Evolutionary conservation across 2,797 vertebrate species (phyloP).

Genomic region (Ctenosaura bakeri): DNA sequence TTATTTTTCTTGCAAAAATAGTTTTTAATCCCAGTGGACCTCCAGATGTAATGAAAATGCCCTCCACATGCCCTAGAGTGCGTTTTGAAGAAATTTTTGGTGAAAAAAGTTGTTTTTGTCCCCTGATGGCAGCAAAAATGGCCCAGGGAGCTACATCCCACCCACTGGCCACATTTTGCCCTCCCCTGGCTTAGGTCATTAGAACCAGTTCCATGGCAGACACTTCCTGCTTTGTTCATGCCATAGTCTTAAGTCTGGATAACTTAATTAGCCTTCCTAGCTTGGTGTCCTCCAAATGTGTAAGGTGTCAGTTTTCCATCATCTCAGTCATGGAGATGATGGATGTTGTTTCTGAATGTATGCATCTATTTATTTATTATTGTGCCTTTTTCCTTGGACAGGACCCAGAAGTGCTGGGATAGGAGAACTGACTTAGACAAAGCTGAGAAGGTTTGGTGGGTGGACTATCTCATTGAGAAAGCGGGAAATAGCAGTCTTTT

Average conservation of each 20-base stretch:
- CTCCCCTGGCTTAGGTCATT: neutral
- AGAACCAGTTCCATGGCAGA: neutral
- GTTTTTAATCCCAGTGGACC: too few relatives aligned
- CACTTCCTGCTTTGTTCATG: conserved; percentile 25
- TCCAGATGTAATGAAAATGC: too few relatives aligned
- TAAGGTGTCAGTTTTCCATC: neutral
- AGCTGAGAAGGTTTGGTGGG: neutral
- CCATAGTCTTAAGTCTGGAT: neutral
- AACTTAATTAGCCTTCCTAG: neutral
- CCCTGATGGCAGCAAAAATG: too few relatives aligned
- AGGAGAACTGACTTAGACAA: neutral
- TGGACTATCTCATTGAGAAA: neutral
- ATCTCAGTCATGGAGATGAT: neutral
- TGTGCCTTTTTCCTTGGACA: too few relatives aligned
- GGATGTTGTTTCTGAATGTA: neutral
- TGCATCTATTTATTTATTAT: neutral
- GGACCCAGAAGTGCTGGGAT: neutral
- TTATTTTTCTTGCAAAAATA: too few relatives aligned
- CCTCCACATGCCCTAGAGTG: too few relatives aligned
- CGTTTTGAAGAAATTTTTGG: too few relatives aligned
- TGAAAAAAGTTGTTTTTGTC: too few relatives aligned
- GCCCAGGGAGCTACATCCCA: too few relatives aligned
- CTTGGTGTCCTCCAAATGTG: neutral
- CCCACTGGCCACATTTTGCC: too few relatives aligned
- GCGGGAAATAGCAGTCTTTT: neutral